Conservation (phyloP, 2,888 invertebrate species). For the Acanthosepion esculentum region DNA sequence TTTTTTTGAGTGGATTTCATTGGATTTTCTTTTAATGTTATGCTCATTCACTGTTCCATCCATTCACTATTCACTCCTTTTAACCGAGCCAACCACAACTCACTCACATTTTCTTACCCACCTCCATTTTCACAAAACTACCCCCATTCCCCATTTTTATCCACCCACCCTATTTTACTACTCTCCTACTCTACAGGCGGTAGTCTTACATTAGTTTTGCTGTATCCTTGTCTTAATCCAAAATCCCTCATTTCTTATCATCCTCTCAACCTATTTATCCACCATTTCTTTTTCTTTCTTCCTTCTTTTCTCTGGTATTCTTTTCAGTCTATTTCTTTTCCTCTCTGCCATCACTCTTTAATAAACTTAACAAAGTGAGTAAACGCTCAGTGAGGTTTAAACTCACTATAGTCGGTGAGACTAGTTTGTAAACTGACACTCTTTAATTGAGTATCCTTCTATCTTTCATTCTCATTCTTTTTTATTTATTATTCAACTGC, state of each 20-base stretch:
- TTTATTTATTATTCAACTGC: not conserved
- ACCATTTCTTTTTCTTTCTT: not conserved
- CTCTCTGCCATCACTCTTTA: too few relatives aligned
- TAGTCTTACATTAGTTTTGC: not conserved
- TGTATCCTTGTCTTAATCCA: not conserved
- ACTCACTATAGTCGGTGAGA: not conserved
- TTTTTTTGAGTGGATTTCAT: too few relatives aligned
- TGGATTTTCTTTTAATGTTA: too few relatives aligned
- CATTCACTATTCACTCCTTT: not conserved
- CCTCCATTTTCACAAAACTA: not conserved
- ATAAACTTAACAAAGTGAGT: too few relatives aligned
- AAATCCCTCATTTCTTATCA: not conserved
- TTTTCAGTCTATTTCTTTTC: not conserved
- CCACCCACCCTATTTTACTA: too few relatives aligned
- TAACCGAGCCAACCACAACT: not conserved
- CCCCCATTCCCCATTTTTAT: not conserved
- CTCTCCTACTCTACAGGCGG: not conserved
- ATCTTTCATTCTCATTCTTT: not conserved
- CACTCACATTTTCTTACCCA: not conserved
- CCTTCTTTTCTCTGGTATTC: not conserved
- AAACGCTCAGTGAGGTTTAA: not conserved
- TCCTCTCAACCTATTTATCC: not conserved
- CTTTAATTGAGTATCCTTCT: too few relatives aligned
- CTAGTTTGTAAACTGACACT: not conserved
- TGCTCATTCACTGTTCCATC: not conserved